Conservation (phyloP, 2,113 vertebrate species). For the Pluvialis apricaria region DNA sequence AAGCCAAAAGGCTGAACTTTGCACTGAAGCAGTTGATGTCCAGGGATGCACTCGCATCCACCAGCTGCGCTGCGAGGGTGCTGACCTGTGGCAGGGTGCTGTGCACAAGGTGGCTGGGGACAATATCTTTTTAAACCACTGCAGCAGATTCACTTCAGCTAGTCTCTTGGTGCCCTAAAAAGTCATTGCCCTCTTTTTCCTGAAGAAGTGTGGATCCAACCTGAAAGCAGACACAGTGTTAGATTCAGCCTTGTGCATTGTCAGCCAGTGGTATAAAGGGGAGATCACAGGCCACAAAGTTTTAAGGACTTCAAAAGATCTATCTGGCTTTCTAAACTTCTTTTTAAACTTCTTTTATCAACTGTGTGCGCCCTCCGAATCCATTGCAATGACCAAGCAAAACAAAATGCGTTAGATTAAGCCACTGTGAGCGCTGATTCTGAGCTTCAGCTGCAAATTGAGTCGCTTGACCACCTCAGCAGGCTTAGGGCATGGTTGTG, state of each 20-base stretch:
- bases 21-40: neutral
- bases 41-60: accelerated
- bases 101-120: accelerated
- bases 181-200: neutral
- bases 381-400: neutral
- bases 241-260: neutral
- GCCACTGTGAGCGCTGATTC: neutral
- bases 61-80: accelerated
- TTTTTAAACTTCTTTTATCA: neutral
- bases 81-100: neutral
- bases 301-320: neutral
- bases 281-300: neutral
- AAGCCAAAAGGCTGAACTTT: neutral
- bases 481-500: neutral
- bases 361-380: neutral
- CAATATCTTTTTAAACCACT: neutral
- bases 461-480: neutral
- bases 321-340: neutral
- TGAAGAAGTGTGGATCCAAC: neutral
- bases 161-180: neutral
- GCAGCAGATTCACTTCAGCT: neutral
- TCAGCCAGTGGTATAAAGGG: neutral
- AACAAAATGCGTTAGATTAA: neutral
- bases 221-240: neutral
- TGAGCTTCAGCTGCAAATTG: neutral